Percentiles rank a stretch among this genome's conserved stretches.
These are phyloP conservation scores for Graphium colonna DNA, from an alignment of 2,888 invertebrate species.

Conservation along the genomic window DNA sequence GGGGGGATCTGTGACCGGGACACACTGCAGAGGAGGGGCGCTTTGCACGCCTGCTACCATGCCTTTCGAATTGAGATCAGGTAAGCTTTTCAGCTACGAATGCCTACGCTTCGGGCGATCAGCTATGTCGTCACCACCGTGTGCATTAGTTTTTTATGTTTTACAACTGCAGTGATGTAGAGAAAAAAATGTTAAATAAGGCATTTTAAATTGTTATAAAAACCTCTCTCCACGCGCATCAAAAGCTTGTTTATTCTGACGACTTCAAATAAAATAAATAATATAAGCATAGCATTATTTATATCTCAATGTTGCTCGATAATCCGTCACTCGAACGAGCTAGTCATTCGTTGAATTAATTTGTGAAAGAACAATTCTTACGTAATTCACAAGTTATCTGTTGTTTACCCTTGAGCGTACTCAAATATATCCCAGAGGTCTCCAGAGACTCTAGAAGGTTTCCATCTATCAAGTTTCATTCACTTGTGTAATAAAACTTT, in stretches of 20 bases:
- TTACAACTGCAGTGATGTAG: no score
- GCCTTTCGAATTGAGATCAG: slow-evolving; percentile 75
- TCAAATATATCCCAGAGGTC: slow-evolving; percentile 13
- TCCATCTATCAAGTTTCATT: slow-evolving; percentile 16
- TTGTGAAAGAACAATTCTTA: slow-evolving; percentile 12
- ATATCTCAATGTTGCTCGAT: no score
- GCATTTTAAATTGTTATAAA: no score
- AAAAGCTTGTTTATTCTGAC: no score
- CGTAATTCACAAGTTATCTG: slow-evolving; percentile 20
- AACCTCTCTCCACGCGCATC: no score
- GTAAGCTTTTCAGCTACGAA: slow-evolving; percentile 51
- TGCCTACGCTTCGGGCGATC: slow-evolving; percentile 20
- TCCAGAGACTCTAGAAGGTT: slow-evolving; percentile 9
- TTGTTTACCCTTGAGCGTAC: slow-evolving; percentile 15
- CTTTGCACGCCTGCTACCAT: slow-evolving; percentile 64
- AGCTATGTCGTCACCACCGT: no score
- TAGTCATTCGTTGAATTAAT: background rate
- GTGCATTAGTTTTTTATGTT: no score
- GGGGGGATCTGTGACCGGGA: slow-evolving; percentile 57
- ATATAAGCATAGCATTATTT: no score
- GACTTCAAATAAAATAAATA: no score
- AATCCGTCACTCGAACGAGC: no score
- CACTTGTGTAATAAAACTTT: slow-evolving; percentile 14
- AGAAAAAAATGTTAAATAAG: no score
- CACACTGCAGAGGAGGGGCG: slow-evolving; percentile 57